These are phyloP conservation scores for Drosophila ercepeae DNA, from an alignment of 1,140 invertebrate genomes.

Conservation along the genomic window DNA sequence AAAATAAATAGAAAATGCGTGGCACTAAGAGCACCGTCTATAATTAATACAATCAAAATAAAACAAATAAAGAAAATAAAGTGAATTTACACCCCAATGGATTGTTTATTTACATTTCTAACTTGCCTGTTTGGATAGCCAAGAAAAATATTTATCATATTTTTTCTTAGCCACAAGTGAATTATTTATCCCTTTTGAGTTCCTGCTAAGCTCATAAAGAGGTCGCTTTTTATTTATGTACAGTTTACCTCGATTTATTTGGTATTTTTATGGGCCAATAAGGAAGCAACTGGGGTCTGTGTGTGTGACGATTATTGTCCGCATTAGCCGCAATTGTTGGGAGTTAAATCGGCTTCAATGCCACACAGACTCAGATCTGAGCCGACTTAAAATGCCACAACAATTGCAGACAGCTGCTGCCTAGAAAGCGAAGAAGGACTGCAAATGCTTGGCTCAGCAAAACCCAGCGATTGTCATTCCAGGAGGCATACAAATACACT, in stretches of 20 bases:
- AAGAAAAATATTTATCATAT: background rate
- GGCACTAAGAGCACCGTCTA: background rate
- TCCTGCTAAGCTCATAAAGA: constrained; percentile 6
- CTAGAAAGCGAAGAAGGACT: constrained; percentile 31
- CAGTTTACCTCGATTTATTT: constrained; percentile 26
- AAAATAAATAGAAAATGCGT: background rate
- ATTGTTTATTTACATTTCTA: background rate
- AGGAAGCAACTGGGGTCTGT: constrained; percentile 8
- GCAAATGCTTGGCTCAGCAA: constrained; percentile 69
- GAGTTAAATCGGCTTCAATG: constrained; percentile 52
- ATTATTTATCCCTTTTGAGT: background rate
- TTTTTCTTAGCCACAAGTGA: background rate
- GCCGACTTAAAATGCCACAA: constrained; percentile 73
- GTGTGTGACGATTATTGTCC: constrained; percentile 25
- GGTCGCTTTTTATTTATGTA: background rate
- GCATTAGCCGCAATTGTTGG: constrained; percentile 63
- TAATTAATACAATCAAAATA: background rate
- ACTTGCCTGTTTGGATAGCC: background rate
- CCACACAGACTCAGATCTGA: constrained; percentile 46
- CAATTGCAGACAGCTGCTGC: constrained; percentile 73
- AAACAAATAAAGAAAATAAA: background rate
- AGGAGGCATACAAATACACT: constrained; percentile 11
- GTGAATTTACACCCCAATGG: background rate
- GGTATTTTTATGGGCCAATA: constrained; percentile 41
- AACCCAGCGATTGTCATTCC: constrained; percentile 52